Evolutionary conservation across 64 coral and sea anemone genomes (phyloP).

Genomic region (Cladopsammia gracilis): DNA sequence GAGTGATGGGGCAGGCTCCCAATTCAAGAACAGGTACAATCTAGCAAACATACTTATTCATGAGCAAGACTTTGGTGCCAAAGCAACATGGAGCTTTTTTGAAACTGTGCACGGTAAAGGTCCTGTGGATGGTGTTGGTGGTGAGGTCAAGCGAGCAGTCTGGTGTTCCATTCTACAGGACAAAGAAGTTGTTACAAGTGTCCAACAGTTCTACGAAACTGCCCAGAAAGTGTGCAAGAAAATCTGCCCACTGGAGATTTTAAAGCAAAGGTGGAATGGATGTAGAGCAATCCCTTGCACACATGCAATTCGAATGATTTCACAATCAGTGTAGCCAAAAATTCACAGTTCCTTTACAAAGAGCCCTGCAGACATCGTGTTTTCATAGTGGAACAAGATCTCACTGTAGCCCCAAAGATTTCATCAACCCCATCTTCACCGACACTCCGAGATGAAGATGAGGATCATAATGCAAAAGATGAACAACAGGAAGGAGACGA

Average conservation of each 20-base stretch:
- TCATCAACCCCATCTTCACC: not conserved
- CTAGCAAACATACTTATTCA: not conserved
- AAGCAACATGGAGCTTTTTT: slow-evolving; percentile 49
- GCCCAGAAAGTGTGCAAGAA: slow-evolving; percentile 27
- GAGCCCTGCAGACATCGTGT: not conserved
- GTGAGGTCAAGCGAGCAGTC: slow-evolving; percentile 55
- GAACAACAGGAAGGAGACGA: not conserved
- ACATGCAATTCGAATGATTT: slow-evolving; percentile 58
- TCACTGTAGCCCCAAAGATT: not conserved
- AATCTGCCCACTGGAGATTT: not conserved
- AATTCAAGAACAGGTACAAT: slow-evolving; percentile 48
- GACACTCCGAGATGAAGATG: slow-evolving; percentile 5
- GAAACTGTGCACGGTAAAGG: slow-evolving; percentile 46
- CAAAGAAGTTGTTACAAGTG: slow-evolving; percentile 54
- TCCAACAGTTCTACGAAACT: slow-evolving; percentile 46
- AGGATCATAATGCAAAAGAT: not conserved
- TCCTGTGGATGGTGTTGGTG: slow-evolving; percentile 60
- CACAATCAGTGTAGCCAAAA: slow-evolving; percentile 21
- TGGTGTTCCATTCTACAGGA: slow-evolving; percentile 65
- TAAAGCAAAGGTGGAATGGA: slow-evolving; percentile 33
- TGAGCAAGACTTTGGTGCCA: slow-evolving; percentile 8
- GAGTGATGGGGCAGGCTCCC: slow-evolving; percentile 7
- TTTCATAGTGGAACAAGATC: not conserved
- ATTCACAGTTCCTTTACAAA: slow-evolving; percentile 11
- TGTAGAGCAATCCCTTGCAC: slow-evolving; percentile 37